Evolutionary conservation across 2,113 vertebrate genomes (phyloP).

Genomic region (Acrocephalus arundinaceus): DNA sequence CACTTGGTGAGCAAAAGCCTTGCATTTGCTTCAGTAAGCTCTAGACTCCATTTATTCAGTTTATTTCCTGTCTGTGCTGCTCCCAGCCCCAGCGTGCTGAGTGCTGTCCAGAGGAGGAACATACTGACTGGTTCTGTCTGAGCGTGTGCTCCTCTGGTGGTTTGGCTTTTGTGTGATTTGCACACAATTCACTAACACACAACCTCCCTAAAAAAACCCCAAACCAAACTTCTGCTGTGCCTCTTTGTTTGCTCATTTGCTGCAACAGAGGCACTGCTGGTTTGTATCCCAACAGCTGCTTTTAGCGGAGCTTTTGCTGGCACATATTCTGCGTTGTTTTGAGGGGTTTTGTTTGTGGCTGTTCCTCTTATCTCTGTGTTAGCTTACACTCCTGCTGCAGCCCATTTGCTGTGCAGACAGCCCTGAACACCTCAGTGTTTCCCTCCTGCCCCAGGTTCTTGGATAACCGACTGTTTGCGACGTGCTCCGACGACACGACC

Average conservation of each 20-base stretch:
- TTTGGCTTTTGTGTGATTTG: not conserved
- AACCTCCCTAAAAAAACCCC: accelerated
- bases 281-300: accelerated
- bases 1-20: accelerated
- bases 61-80: not conserved
- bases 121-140: not conserved
- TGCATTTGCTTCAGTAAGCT: not conserved
- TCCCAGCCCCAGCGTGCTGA: not conserved
- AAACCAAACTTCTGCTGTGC: not conserved
- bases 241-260: not conserved
- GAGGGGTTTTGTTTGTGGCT: not conserved
- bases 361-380: not conserved
- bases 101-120: not conserved
- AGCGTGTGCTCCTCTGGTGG: not conserved
- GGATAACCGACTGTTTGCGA: constrained; percentile 96
- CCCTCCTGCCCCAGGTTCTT: constrained; percentile 81
- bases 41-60: accelerated
- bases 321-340: not conserved
- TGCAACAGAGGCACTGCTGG: accelerated
- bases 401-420: not conserved
- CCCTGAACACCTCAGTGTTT: not conserved
- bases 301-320: not conserved
- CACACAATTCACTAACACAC: not conserved
- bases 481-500: constrained; percentile 97
- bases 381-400: not conserved